Base-by-base conservation (phyloP, 2,888 invertebrate genomes). In the Gonocerus acuteangulatus region DNA sequence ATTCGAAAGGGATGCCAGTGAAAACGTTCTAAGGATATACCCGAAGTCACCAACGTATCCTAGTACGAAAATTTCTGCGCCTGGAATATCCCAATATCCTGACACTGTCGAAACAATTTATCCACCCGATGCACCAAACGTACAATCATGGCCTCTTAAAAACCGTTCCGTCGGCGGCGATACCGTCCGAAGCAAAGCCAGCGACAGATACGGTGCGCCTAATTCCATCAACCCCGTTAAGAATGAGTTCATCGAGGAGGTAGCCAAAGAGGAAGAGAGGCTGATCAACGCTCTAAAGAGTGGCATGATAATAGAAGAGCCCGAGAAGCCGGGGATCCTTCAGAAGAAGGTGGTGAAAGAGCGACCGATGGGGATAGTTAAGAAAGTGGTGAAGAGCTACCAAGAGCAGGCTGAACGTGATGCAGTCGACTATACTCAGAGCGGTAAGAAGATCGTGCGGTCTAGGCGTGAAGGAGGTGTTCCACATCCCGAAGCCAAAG, bases 181-280 rank as follows among this genome's bases (percentile, higher is more conserved):
- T 16, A 51, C 59, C 19, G 61, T 64, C 21, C 44, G 64, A 22
- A 47, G 36, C 15, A 63, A 63, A 49, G 60, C 58, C 21, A 54
- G 58, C 1, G 57, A 52, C 2, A 61, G 59, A 13, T 57, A 44
- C 47, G n/a, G 11, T n/a, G n/a, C 39, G 39, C 15, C 15, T 4
- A 39, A 39, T 13, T 18, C 21, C 11, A 16, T 39, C 9, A 48
- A 27, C 1, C 66, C 62, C 2, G 19, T 34, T 32, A 63, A 63
- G 49, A 62, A 62, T 48, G 67, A 67, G 34, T 68, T 63, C 32
- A 75, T 82, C 60, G 80, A 84, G 66, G 86, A 87, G 73, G 87
- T 89, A 4, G 87, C 87, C n/a, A 79, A 86, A 23, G 89, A 89
- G 71, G 89, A 89, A 72, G 88, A 88, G 73, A 78, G 86, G 56